Conservation (phyloP, 2,113 vertebrate genomes). For the Peucedramus taeniatus region DNA sequence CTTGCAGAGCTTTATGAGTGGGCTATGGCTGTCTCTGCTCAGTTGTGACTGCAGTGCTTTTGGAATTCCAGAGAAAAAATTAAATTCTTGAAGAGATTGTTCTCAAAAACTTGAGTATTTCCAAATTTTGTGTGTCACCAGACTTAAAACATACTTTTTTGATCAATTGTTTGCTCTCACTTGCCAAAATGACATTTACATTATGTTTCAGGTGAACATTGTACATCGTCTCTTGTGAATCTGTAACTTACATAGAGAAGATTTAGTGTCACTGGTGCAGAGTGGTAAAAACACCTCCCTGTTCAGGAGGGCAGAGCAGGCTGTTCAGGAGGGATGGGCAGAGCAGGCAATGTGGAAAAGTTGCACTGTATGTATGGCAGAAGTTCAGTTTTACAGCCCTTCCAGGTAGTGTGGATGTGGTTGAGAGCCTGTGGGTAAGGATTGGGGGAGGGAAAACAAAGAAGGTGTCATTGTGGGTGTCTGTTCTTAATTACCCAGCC, state of each 20-base stretch:
- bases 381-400: neutral
- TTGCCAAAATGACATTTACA: neutral
- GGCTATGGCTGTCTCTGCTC: neutral
- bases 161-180: neutral
- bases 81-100: neutral
- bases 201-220: neutral
- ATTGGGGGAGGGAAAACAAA: neutral
- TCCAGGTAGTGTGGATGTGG: neutral
- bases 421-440: neutral
- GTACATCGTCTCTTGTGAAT: neutral
- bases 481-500: neutral
- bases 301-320: neutral
- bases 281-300: neutral
- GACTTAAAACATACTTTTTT: neutral
- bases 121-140: neutral
- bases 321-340: neutral
- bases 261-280: neutral
- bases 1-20: neutral
- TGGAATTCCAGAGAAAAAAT: neutral
- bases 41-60: neutral
- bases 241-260: neutral
- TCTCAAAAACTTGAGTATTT: neutral
- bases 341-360: neutral
- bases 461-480: neutral
- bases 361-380: fast-evolving